Base-by-base conservation (phyloP, 2,888 invertebrate genomes). In the Amiota minor region DNA sequence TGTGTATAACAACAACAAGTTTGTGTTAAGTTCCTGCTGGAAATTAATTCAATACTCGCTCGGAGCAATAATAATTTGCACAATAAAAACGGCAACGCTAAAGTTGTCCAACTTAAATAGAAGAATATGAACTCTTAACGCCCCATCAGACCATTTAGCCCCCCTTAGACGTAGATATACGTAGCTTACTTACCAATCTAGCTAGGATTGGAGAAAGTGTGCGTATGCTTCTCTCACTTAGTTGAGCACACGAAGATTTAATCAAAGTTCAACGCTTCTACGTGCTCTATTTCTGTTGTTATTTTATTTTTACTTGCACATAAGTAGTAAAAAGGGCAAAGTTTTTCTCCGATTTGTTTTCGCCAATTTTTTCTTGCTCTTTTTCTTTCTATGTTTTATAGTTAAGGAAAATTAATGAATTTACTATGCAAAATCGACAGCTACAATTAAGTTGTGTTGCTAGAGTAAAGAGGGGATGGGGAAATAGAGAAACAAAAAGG, bases 371-470 rank as follows among this genome's bases (percentile, higher is more conserved):
- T 61, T 70, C 68, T 69, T 67, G 47, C 73, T 73, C 10, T 64
- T 45, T 46, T 64, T 45, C n/a, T 23, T 35, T 35, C 35, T 35
- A 35, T 35, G 35, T 64, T 35, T 35, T 50, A 16, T 49, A 70
- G 69, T 71, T 35, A 35, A 62, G 80, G 74, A 72, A 83, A 84
- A 83, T 84, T 83, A 83, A 83, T 84, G 83, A 83, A 83, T 79
- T 80, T 82, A 78, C 82, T 83, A 84, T 84, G 84, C 85, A 82
- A 82, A 83, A 83, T 84, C 80, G 77, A 80, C 81, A 81, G 79
- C 80, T 77, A 77, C 70, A 59, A 18, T 59, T 18, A 18, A 59
- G 59, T 16, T 20, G 53, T 9, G 20, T 9, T 59, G 59, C 11
- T 20, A 6, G 18, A 3, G 20, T 18, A 16, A 20, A 20, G n/a